These are phyloP conservation scores for Mythimna lalbum DNA, from an alignment of 2,888 invertebrate species.

Conservation along the genomic window DNA sequence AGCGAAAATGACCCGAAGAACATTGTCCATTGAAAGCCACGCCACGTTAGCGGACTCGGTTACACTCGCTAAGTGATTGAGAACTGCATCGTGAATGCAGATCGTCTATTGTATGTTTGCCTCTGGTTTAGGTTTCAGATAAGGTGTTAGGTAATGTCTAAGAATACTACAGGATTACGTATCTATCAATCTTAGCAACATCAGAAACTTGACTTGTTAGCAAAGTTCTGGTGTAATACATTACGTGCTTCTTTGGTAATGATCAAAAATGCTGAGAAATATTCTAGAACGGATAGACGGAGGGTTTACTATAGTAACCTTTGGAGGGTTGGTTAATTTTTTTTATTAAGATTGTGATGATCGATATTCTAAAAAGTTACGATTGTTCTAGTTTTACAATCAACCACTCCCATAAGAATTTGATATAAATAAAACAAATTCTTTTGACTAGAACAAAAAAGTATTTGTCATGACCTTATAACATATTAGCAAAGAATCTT, in stretches of 20 bases:
- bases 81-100: conserved; percentile 30
- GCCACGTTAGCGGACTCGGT: conserved; percentile 48
- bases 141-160: conserved; percentile 14
- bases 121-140: background rate
- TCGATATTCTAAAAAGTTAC: background rate
- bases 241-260: background rate
- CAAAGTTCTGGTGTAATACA: background rate
- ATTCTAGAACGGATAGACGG: background rate
- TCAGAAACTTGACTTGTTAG: background rate
- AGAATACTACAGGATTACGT: conserved; percentile 11
- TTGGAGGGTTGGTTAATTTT: no score
- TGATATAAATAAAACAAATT: no score
- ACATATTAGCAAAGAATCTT: no score
- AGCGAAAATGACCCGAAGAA: conserved; percentile 50
- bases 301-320: no score
- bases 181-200: background rate
- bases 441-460: no score
- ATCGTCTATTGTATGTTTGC: conserved; percentile 5
- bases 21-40: conserved; percentile 50
- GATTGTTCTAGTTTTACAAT: no score
- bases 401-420: no score
- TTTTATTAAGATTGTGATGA: background rate
- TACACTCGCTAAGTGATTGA: conserved; percentile 42
- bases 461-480: no score
- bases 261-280: background rate